These are phyloP conservation scores for Nesoenas mayeri DNA, from an alignment of 2,113 vertebrate genomes.

Conservation along the genomic window DNA sequence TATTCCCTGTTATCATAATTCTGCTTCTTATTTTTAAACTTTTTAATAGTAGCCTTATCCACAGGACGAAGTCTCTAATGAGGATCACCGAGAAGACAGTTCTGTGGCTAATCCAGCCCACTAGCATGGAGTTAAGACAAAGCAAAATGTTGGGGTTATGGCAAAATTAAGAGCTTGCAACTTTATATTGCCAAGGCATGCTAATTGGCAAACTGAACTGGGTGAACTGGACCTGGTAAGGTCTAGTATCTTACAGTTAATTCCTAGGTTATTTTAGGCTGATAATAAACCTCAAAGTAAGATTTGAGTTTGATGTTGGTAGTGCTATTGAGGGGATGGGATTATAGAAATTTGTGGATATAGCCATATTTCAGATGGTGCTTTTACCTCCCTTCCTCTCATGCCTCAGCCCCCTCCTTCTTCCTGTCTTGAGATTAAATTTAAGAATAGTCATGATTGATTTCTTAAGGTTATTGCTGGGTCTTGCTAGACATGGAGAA, in stretches of 20 bases:
- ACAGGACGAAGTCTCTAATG: neutral
- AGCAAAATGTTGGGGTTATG: neutral
- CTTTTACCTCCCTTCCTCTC: neutral
- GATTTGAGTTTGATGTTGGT: neutral
- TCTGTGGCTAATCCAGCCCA: neutral
- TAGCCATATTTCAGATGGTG: neutral
- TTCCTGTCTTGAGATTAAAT: neutral
- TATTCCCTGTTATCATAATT: neutral
- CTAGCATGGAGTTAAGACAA: neutral
- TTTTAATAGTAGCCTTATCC: neutral
- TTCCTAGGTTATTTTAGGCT: neutral
- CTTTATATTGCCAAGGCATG: neutral
- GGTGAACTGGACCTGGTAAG: neutral
- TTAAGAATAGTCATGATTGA: neutral
- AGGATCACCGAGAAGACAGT: neutral
- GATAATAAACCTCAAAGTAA: neutral
- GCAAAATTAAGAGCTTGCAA: neutral
- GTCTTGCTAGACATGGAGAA: neutral
- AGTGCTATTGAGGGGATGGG: neutral
- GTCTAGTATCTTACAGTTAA: neutral
- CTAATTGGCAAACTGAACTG: neutral
- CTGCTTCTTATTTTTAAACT: neutral
- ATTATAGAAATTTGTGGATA: neutral
- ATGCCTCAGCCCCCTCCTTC: fast-evolving
- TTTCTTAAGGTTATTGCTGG: neutral